Percentiles rank a stretch among this genome's conserved stretches.
Conservation (phyloP, 2,888 invertebrate species). For the Ectobius pallidus region DNA sequence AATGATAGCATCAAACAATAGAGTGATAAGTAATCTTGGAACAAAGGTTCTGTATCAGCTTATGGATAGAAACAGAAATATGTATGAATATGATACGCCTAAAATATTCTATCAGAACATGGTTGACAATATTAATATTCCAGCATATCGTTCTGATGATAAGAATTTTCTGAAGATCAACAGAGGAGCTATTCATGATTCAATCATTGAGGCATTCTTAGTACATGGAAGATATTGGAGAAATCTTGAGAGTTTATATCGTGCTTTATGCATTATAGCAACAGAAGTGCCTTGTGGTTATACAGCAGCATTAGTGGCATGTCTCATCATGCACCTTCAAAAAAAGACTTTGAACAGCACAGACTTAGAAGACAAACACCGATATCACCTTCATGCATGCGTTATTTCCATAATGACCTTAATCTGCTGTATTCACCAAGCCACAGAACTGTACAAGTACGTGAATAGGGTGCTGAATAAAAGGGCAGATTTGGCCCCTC, state of each 20-base stretch:
- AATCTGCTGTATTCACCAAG: conserved; percentile 67
- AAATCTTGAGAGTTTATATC: conserved; percentile 62
- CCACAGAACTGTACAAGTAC: conserved; percentile 63
- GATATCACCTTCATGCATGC: conserved; percentile 64
- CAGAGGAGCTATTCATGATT: conserved; percentile 59
- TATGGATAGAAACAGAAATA: conserved; percentile 62
- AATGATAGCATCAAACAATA: conserved; percentile 58
- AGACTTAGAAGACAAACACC: conserved; percentile 25
- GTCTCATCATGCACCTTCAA: conserved; percentile 67
- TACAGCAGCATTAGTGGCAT: conserved; percentile 63
- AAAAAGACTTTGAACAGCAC: conserved; percentile 55
- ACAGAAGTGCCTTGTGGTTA: conserved; percentile 67
- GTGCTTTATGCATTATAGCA: conserved; percentile 61
- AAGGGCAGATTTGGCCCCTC: conserved; percentile 52
- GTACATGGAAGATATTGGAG: conserved; percentile 56
- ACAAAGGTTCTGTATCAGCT: conserved; percentile 61
- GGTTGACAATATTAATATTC: conserved; percentile 56
- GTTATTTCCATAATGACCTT: conserved; percentile 66
- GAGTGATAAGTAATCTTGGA: conserved; percentile 57
- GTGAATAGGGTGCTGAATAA: conserved; percentile 55
- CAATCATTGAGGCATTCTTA: conserved; percentile 55
- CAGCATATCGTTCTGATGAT: conserved; percentile 56
- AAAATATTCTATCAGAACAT: conserved; percentile 57
- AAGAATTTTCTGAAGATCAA: conserved; percentile 60
- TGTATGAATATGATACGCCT: conserved; percentile 57